Evolutionary conservation across 2,888 invertebrate species (phyloP).

Genomic region (Neoscelio sp.): DNA sequence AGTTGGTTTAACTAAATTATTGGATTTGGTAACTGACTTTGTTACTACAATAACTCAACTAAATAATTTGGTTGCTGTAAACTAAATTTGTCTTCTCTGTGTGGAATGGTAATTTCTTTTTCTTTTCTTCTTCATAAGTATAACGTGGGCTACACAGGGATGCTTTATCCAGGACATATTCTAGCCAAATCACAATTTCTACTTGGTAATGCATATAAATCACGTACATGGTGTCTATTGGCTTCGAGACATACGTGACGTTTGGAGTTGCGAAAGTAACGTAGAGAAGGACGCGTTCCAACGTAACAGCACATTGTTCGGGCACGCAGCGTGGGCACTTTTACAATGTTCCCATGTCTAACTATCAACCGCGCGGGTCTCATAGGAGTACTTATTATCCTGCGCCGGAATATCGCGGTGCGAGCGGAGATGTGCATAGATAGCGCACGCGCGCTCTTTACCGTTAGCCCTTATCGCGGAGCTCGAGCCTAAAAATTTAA

Average conservation of each 20-base stretch:
- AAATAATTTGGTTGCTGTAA: too few species aligned
- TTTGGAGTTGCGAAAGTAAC: conserved; percentile 19
- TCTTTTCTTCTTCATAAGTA: too few species aligned
- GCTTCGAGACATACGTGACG: conserved; percentile 32
- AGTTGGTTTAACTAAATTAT: too few species aligned
- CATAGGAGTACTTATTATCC: conserved; percentile 65
- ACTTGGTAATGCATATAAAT: conserved; percentile 2
- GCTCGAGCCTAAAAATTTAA: conserved; percentile 65
- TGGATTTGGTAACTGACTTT: too few species aligned
- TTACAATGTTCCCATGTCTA: conserved; percentile 53
- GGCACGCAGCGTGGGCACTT: conserved; percentile 66
- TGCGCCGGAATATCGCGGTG: conserved; percentile 62
- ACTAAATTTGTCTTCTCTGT: too few species aligned
- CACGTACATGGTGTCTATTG: neutral
- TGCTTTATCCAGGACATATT: too few species aligned
- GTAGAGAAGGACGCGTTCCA: conserved; percentile 41
- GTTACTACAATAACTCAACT: too few species aligned
- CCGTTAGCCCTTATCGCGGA: conserved; percentile 68
- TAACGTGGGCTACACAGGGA: too few species aligned
- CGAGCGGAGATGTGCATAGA: conserved; percentile 69
- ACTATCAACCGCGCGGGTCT: conserved; percentile 45
- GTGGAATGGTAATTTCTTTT: too few species aligned
- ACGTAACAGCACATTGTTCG: conserved; percentile 63
- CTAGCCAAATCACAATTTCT: too few species aligned
- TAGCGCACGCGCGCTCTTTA: conserved; percentile 70